These are phyloP conservation scores for Uropetala carovei DNA, from an alignment of 2,888 invertebrate genomes.

Conservation along the genomic window DNA sequence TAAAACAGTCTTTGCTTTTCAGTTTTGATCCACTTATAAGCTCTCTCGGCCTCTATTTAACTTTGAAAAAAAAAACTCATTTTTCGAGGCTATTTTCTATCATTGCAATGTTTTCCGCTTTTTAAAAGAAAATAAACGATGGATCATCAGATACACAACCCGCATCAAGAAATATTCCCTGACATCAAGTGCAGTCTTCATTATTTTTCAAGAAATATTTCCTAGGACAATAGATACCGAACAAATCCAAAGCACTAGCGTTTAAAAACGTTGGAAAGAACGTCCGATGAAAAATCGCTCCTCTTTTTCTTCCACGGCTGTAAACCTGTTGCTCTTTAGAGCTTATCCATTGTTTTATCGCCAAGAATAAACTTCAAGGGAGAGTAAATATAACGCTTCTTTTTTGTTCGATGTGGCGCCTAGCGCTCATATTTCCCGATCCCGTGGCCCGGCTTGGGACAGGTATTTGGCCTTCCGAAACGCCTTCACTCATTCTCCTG, in stretches of 20 bases:
- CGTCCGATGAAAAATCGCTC: neutral
- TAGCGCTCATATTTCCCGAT: neutral
- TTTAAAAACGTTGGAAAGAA: neutral
- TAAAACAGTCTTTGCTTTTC: no score
- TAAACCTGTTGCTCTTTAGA: constrained; percentile 22
- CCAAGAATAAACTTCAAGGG: neutral
- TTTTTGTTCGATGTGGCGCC: neutral
- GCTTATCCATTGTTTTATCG: constrained; percentile 35
- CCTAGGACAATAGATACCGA: neutral
- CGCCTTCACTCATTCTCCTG: constrained; percentile 1
- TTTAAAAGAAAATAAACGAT: no score
- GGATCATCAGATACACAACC: no score
- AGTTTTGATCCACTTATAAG: no score
- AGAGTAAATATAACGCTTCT: neutral
- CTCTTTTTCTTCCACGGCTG: neutral
- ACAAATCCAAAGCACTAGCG: neutral
- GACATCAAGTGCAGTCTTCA: no score
- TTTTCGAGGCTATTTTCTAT: no score
- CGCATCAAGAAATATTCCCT: no score
- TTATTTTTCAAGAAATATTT: neutral
- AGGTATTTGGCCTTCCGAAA: neutral
- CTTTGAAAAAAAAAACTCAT: no score
- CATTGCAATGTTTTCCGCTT: no score
- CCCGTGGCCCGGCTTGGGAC: neutral
- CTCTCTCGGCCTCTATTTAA: no score